These are phyloP conservation scores for Leptodactylus fallax DNA, from an alignment of 2,797 vertebrate species.

Conservation along the genomic window DNA sequence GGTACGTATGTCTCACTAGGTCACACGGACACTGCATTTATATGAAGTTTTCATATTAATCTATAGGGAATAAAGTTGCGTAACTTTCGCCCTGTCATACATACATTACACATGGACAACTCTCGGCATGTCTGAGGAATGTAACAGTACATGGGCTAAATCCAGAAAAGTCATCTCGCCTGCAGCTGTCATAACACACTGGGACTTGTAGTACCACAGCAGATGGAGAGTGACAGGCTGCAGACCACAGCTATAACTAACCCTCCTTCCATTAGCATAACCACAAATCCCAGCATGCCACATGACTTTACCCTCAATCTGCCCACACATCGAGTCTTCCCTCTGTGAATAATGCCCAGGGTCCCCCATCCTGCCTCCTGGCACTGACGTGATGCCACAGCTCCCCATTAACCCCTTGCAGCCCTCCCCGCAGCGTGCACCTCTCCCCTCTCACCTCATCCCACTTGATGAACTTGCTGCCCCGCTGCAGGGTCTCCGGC, in stretches of 20 bases:
- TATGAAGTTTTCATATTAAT: not conserved
- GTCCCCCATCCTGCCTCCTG: too few species aligned
- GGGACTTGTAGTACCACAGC: conserved; percentile 1
- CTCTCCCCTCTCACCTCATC: conserved; percentile 85
- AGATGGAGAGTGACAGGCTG: too few species aligned
- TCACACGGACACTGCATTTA: not conserved
- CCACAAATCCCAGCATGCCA: conserved; percentile 18
- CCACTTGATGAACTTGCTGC: conserved; percentile 94
- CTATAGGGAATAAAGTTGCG: not conserved
- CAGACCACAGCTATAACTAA: not conserved
- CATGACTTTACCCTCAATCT: not conserved
- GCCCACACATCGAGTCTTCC: too few species aligned
- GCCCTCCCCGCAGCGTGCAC: conserved; percentile 48
- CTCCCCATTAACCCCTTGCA: not conserved
- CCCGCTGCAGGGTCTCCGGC: conserved; percentile 81
- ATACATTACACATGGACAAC: not conserved
- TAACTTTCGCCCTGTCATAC: not conserved
- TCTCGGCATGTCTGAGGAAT: not conserved
- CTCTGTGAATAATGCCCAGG: too few species aligned
- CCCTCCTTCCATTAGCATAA: not conserved
- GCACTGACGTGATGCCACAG: not conserved
- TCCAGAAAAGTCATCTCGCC: not conserved
- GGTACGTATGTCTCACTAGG: not conserved
- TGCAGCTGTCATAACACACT: not conserved
- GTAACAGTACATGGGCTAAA: not conserved